These are phyloP conservation scores for Amazona finschi DNA, from an alignment of 2,797 vertebrate species.

Conservation along the genomic window DNA sequence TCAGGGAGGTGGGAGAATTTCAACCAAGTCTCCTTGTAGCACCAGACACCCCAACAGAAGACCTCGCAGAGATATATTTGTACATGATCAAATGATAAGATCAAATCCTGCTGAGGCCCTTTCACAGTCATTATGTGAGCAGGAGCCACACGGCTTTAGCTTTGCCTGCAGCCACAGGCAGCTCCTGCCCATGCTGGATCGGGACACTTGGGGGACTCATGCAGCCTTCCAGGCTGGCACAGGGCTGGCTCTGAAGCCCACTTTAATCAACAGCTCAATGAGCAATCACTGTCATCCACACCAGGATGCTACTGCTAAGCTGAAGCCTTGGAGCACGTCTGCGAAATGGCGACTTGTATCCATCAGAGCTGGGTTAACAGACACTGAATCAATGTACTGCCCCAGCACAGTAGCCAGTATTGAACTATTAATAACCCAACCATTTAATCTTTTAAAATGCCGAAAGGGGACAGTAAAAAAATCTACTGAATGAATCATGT, in stretches of 20 bases:
- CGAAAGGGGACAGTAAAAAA: slow-evolving; percentile 54
- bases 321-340: not conserved
- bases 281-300: rapidly evolving
- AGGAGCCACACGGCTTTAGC: not conserved
- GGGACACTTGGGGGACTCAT: not conserved
- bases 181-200: not conserved
- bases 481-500: not conserved
- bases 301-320: not conserved
- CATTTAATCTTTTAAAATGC: slow-evolving; percentile 61
- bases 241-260: not conserved
- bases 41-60: rapidly evolving
- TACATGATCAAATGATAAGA: not conserved
- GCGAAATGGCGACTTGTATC: not conserved
- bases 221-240: rapidly evolving
- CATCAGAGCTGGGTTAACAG: not conserved
- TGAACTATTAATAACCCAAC: slow-evolving; percentile 76
- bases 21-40: not conserved
- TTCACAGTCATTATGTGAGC: not conserved
- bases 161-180: not conserved
- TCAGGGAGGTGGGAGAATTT: not conserved
- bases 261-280: not conserved
- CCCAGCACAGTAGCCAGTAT: slow-evolving; percentile 33
- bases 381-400: not conserved
- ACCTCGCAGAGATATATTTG: rapidly evolving
- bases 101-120: not conserved